Conservation (phyloP, 2,888 invertebrate species). For the Caenorhabditis parvicauda region DNA sequence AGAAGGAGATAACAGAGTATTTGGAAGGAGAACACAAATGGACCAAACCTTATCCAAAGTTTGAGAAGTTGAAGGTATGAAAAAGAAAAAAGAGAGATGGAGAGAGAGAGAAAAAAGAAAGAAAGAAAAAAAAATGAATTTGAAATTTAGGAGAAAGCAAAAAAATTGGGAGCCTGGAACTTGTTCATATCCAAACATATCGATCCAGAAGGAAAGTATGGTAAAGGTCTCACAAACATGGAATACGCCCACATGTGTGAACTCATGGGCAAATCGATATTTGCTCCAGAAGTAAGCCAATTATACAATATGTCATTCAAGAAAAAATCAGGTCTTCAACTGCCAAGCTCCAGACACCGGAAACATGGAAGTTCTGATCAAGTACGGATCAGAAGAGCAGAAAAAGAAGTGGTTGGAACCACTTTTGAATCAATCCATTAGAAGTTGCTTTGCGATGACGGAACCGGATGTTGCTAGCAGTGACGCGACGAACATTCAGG, state of each 20-base stretch:
- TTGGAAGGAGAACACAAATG: slow-evolving; percentile 55
- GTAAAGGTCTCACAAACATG: slow-evolving; percentile 64
- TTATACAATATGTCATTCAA: not conserved
- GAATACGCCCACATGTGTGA: slow-evolving; percentile 67
- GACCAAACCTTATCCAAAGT: slow-evolving; percentile 61
- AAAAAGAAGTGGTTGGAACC: slow-evolving; percentile 60
- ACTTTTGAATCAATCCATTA: slow-evolving; percentile 64
- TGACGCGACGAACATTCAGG: slow-evolving; percentile 66
- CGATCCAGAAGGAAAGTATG: slow-evolving; percentile 61
- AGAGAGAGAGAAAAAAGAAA: no score
- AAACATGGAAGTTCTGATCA: slow-evolving; percentile 66
- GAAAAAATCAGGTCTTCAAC: slow-evolving; percentile 64
- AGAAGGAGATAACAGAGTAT: slow-evolving; percentile 57
- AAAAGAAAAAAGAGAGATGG: not conserved
- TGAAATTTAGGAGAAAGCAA: slow-evolving; percentile 63
- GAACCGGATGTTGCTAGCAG: slow-evolving; percentile 64
- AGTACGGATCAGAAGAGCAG: slow-evolving; percentile 65
- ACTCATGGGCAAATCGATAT: slow-evolving; percentile 64
- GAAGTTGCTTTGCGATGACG: slow-evolving; percentile 66
- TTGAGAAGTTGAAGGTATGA: slow-evolving; percentile 63
- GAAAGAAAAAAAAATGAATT: no score
- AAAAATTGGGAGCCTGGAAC: slow-evolving; percentile 65
- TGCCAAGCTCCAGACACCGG: slow-evolving; percentile 67
- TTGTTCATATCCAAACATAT: slow-evolving; percentile 65
- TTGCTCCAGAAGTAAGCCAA: slow-evolving; percentile 64